Conservation (phyloP, 2,888 invertebrate genomes). For the Eubasilissa splendida region DNA sequence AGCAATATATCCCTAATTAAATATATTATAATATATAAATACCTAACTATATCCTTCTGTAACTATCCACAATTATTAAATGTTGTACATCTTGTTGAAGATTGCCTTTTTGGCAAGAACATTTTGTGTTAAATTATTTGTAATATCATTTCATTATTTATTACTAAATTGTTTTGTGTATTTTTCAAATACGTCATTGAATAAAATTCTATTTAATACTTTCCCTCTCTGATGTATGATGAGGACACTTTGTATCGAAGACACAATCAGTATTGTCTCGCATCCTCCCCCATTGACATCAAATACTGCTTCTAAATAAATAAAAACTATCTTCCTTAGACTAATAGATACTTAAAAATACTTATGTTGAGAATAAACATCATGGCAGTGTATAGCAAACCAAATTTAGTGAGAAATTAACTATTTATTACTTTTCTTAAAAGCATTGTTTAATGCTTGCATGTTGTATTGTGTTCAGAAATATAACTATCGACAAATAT, state of each 20-base stretch:
- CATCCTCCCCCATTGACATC: constrained; percentile 34
- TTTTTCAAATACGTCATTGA: constrained; percentile 52
- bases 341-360: constrained; percentile 54
- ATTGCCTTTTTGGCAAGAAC: constrained; percentile 41
- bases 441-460: constrained; percentile 73
- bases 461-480: constrained; percentile 75
- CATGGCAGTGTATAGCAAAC: constrained; percentile 59
- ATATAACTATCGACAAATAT: constrained; percentile 62
- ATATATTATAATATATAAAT: constrained; percentile 16
- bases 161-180: constrained; percentile 17
- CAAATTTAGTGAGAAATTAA: constrained; percentile 71
- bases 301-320: constrained; percentile 56
- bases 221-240: constrained; percentile 39
- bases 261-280: constrained; percentile 9
- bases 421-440: constrained; percentile 72
- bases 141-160: constrained; percentile 24
- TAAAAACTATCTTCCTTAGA: constrained; percentile 58
- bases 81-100: constrained; percentile 40
- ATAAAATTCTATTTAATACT: constrained; percentile 42
- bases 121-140: constrained; percentile 5
- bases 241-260: constrained; percentile 35
- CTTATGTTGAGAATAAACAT: constrained; percentile 54
- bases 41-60: constrained; percentile 18
- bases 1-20: constrained; percentile 47
- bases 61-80: constrained; percentile 2